Conservation (phyloP, 2,113 vertebrate species). For the Catharus bicknelli region DNA sequence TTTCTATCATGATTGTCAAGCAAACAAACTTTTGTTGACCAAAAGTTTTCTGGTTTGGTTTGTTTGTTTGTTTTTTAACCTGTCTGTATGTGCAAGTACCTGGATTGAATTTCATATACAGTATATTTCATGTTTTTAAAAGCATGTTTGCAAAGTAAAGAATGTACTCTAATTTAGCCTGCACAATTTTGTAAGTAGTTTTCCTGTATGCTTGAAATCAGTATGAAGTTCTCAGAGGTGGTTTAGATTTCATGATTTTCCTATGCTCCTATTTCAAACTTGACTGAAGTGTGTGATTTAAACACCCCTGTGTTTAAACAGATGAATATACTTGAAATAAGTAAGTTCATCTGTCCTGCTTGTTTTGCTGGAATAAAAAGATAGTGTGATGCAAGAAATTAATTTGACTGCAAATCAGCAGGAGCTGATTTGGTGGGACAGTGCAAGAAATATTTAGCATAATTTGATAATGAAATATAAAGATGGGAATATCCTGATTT, state of each 20-base stretch:
- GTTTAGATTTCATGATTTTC: not conserved
- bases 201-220: constrained; percentile 49
- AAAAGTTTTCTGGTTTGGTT: constrained; percentile 24
- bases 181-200: not conserved
- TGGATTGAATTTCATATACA: not conserved
- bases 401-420: not conserved
- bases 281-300: not conserved
- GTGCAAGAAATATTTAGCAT: not conserved
- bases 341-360: not conserved
- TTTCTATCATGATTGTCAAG: not conserved
- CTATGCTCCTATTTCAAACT: not conserved
- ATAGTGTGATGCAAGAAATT: not conserved
- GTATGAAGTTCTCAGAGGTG: not conserved
- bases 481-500: not conserved
- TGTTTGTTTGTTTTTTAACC: not conserved
- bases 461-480: not conserved
- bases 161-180: not conserved
- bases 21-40: constrained; percentile 55
- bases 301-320: not conserved
- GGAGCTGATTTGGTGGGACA: not conserved
- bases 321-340: not conserved
- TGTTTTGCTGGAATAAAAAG: not conserved
- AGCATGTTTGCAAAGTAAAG: not conserved
- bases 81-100: not conserved
- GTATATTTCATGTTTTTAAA: not conserved